These are phyloP conservation scores for Rotaria socialis DNA, from an alignment of 2,888 invertebrate genomes.

Conservation along the genomic window DNA sequence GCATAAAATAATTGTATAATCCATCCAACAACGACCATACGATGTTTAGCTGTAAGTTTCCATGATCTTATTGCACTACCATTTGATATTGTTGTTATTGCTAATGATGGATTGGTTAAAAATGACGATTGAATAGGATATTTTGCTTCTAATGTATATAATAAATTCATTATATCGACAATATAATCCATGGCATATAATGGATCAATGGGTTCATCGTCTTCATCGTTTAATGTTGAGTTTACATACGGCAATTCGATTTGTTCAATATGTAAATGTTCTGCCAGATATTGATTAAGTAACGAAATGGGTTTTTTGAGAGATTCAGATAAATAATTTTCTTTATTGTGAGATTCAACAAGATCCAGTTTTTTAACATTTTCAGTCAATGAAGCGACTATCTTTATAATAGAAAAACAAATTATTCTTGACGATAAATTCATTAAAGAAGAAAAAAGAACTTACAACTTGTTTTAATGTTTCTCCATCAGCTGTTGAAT, in stretches of 20 bases:
- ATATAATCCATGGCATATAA: constrained; percentile 20
- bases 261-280: neutral
- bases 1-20: constrained; percentile 22
- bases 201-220: neutral
- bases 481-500: neutral
- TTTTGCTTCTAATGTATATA: constrained; percentile 27
- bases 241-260: neutral
- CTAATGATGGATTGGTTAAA: neutral
- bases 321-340: neutral
- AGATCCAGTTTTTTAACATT: constrained; percentile 25
- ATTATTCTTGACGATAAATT: no score
- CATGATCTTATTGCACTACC: neutral
- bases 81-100: neutral
- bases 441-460: no score
- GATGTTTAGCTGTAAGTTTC: neutral
- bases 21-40: neutral
- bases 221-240: neutral
- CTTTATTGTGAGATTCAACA: neutral
- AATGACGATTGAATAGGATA: neutral
- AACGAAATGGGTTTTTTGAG: neutral
- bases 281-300: neutral
- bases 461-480: constrained; percentile 32
- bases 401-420: neutral
- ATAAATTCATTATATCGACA: constrained; percentile 24
- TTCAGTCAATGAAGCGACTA: constrained; percentile 25